Conservation (phyloP, 2,888 invertebrate genomes). For the Andrena minutula region DNA sequence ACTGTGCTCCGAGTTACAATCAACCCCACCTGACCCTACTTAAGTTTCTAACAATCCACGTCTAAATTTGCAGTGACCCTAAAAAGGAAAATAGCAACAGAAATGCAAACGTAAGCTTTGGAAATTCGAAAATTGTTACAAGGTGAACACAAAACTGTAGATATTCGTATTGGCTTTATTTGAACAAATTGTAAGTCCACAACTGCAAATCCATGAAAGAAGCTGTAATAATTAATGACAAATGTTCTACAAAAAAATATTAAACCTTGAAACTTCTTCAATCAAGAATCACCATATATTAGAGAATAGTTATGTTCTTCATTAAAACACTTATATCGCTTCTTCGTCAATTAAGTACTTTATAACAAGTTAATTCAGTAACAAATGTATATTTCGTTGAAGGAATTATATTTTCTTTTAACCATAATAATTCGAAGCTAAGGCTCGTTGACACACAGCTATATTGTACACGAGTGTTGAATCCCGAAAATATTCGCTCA, state of each 20-base stretch:
- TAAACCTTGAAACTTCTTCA: neutral
- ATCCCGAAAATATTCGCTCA: neutral
- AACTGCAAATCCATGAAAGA: neutral
- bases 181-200: neutral
- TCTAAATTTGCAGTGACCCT: too few species aligned
- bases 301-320: neutral
- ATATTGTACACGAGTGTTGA: neutral
- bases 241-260: neutral
- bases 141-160: neutral
- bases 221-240: neutral
- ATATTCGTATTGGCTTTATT: neutral
- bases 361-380: too few species aligned
- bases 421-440: neutral
- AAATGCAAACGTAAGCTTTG: neutral
- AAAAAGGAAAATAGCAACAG: neutral
- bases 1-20: too few species aligned
- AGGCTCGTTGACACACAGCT: neutral
- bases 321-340: neutral
- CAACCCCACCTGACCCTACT: too few species aligned
- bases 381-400: neutral
- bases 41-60: too few species aligned
- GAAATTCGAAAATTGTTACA: neutral
- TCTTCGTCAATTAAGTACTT: neutral
- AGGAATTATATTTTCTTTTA: neutral
- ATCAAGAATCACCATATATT: neutral